Conservation (phyloP, 2,113 vertebrate genomes). For the Corythaixoides concolor region DNA sequence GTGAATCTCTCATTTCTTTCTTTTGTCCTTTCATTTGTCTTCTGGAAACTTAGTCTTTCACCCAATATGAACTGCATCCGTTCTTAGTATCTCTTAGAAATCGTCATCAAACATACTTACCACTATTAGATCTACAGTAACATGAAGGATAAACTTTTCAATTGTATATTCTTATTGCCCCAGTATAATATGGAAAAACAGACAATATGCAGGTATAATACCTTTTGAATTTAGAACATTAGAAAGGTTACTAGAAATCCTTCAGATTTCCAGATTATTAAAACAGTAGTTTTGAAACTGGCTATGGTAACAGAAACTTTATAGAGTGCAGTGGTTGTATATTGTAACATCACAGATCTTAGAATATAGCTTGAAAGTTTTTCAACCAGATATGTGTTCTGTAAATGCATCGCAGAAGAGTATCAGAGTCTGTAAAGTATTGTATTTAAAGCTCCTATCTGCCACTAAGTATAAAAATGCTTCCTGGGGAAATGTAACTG, state of each 20-base stretch:
- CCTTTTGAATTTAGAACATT: not conserved
- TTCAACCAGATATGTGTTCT: not conserved
- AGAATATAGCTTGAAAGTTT: not conserved
- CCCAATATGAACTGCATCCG: not conserved
- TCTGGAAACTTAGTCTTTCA: not conserved
- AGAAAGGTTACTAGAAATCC: not conserved
- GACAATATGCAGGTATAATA: not conserved
- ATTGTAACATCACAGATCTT: not conserved
- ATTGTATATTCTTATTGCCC: not conserved
- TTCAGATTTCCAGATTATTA: not conserved
- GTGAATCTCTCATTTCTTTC: not conserved
- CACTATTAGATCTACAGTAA: not conserved
- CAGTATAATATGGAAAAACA: not conserved
- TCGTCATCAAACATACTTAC: not conserved
- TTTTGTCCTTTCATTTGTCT: not conserved
- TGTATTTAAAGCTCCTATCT: conserved; percentile 22
- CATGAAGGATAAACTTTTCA: not conserved
- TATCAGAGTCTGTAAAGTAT: not conserved
- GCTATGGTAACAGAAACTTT: not conserved
- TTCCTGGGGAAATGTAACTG: conserved; percentile 54
- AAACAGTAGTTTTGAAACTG: not conserved
- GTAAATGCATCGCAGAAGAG: not conserved
- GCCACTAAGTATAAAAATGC: conserved; percentile 23
- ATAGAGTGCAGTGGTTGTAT: not conserved
- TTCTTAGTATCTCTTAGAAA: not conserved